phyloP scores from a whole-genome alignment of 2,797 vertebrate species.

The Myotis myotis region DNA sequence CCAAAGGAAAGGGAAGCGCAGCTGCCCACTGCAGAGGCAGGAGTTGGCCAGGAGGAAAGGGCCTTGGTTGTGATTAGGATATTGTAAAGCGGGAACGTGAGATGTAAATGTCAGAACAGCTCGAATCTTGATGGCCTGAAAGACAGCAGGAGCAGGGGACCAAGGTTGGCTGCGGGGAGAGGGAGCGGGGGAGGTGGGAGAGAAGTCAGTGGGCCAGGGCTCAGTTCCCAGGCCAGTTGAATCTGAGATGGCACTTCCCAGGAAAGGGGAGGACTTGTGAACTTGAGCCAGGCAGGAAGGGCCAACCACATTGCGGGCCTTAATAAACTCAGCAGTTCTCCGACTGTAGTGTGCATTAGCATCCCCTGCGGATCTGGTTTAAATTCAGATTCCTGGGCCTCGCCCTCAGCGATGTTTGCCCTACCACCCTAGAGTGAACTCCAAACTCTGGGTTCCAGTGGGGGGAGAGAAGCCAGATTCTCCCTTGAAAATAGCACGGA shows the following conservation, averaged over 20 bases:
- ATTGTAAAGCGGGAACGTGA: background rate
- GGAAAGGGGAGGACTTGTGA: background rate
- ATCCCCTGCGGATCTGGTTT: background rate
- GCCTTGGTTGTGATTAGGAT: background rate
- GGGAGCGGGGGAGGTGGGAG: background rate
- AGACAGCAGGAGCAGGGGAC: background rate
- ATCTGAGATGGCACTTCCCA: fast-evolving
- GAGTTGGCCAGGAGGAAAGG: background rate
- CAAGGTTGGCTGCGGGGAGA: background rate
- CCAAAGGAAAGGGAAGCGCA: background rate
- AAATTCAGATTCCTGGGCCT: background rate
- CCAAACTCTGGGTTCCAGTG: background rate
- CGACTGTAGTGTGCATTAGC: background rate
- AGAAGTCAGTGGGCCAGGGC: background rate
- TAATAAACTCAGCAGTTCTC: background rate
- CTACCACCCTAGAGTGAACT: background rate
- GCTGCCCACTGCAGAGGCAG: background rate
- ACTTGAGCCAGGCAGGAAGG: background rate
- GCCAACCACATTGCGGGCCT: background rate
- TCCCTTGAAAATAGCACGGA: background rate
- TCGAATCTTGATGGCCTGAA: background rate
- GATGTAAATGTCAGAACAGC: background rate
- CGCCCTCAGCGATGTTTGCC: background rate
- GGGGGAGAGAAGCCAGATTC: background rate
- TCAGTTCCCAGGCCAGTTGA: background rate